Evolutionary conservation across 2,797 vertebrate genomes (phyloP).

Genomic region (Typhlichthys eigenmanni): DNA sequence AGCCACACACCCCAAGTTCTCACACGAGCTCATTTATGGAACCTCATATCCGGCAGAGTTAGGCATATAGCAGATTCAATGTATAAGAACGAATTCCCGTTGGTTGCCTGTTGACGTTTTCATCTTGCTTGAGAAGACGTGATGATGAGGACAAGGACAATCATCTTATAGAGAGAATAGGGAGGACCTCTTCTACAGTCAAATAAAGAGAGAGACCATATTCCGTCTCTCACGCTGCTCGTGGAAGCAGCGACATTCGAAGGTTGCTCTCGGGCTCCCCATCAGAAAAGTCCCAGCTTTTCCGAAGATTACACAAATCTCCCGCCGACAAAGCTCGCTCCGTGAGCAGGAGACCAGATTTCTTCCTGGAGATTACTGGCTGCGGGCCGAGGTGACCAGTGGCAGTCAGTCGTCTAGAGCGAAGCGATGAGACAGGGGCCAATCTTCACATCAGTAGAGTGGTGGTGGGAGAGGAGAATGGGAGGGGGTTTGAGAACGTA

Average conservation of each 20-base stretch:
- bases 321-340: slow-evolving; percentile 30
- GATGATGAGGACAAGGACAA: no score
- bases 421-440: slow-evolving; percentile 21
- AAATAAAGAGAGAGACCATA: no score
- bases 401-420: background rate
- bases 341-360: slow-evolving; percentile 28
- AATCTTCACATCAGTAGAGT: slow-evolving; percentile 30
- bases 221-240: no score
- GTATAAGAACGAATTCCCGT: no score
- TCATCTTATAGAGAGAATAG: no score
- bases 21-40: background rate
- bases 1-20: background rate
- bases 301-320: slow-evolving; percentile 13
- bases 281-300: background rate
- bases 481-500: slow-evolving; percentile 3
- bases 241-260: background rate
- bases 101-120: no score
- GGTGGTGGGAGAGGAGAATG: background rate
- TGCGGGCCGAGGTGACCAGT: slow-evolving; percentile 4
- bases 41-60: no score
- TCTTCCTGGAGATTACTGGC: slow-evolving; percentile 41
- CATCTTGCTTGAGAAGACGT: no score
- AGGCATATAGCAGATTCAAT: no score
- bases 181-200: no score
- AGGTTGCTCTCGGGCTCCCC: background rate